phyloP scores from a whole-genome alignment of 2,888 invertebrate genomes.

The Hirtodrosophila histrioides region DNA sequence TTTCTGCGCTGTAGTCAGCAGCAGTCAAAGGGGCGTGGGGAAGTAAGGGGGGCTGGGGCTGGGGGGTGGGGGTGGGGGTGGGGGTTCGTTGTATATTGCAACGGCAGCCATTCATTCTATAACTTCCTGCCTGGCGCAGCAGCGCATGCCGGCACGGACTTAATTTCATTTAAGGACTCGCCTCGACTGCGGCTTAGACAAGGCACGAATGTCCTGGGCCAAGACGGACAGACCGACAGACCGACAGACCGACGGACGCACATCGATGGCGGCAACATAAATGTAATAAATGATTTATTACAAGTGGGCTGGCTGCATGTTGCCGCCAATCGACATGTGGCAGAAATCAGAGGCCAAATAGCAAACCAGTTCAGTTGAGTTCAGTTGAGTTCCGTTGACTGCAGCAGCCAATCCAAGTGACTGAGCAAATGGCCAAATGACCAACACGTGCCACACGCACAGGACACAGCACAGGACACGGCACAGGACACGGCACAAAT shows the following conservation, averaged over 20 bases:
- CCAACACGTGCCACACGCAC: constrained; percentile 56
- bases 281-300: constrained; percentile 23
- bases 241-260: neutral
- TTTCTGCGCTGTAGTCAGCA: constrained; percentile 13
- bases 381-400: neutral
- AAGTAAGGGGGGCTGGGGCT: neutral
- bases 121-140: constrained; percentile 69
- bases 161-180: constrained; percentile 76
- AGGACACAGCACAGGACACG: constrained; percentile 17
- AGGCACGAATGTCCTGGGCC: constrained; percentile 4
- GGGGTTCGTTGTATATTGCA: constrained; percentile 41
- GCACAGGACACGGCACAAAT: constrained; percentile 22
- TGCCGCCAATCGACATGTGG: constrained; percentile 21
- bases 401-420: constrained; percentile 24
- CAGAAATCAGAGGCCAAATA: constrained; percentile 21
- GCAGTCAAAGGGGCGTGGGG: constrained; percentile 3
- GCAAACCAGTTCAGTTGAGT: constrained; percentile 46
- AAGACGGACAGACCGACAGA: neutral
- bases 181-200: constrained; percentile 35
- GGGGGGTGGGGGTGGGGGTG: neutral
- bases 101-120: constrained; percentile 76
- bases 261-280: constrained; percentile 36
- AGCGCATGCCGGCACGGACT: constrained; percentile 79
- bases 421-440: constrained; percentile 51
- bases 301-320: constrained; percentile 5